Evolutionary conservation across 2,113 vertebrate genomes (phyloP), one percentile per base, ranked within the genome.

Genomic region (Sander vitreus): DNA sequence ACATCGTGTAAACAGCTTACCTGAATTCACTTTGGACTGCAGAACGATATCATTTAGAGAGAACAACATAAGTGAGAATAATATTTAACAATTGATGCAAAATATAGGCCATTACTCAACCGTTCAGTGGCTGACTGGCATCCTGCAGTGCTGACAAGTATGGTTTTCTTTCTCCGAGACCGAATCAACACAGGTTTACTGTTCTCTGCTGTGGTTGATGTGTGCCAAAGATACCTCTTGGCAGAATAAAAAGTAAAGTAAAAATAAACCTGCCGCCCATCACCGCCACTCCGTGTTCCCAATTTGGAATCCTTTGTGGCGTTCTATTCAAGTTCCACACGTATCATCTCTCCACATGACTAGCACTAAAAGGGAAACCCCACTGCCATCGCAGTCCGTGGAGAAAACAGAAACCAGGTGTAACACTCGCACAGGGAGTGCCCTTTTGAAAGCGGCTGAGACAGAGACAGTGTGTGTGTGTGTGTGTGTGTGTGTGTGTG

Each of bases 301-400:
- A 86, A 83, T 84, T 89, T 89, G 62, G 85, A 92, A 89, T 85
- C 87, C 92, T 92, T 95, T 94, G 93, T 94, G 80, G 70, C 45
- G 27, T 64, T 92, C 92, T 94, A 93, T 95, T 95, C 94, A 94
- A 72, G 60, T 88, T 76, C 89, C 90, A 92, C 92, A 94, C 93
- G 92, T 94, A 93, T 94, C 92, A 85, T 90, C 88, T 93, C 91
- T 92, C 86, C 89, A 91, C 92, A 90, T 91, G 91, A 94, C 80
- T 85, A 92, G 71, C 85, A 30, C 71, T 93, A 78, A 94, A 94
- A 93, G 87, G 83, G 78, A 91, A 92, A 89, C 72, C 84, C 78
- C 76, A n/a, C 76, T 43, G 78, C 63, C 81, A 69, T 79, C 73
- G 88, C 74, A 74, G 75, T 77, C 78, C 85, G 25, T 88, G 88